Percentiles rank a stretch among this genome's conserved stretches.
Conservation (phyloP, 2,888 invertebrate species). For the Odontothrips loti region DNA sequence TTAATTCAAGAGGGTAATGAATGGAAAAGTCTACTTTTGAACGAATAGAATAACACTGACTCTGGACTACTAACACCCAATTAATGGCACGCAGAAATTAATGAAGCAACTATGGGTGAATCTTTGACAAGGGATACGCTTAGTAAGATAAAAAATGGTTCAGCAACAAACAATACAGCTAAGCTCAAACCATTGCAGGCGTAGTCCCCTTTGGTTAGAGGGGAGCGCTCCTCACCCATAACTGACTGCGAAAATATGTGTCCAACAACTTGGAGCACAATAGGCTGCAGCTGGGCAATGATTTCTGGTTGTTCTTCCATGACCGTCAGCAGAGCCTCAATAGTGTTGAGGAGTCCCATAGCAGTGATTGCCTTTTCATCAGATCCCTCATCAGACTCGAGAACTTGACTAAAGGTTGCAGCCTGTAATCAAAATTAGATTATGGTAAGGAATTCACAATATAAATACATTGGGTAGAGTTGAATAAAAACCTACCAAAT, state of each 20-base stretch:
- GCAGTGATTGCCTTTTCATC: slow-evolving; percentile 97
- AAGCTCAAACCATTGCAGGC: slow-evolving; percentile 16
- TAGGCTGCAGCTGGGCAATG: slow-evolving; percentile 83
- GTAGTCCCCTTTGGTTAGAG: slow-evolving; percentile 16
- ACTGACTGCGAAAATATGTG: slow-evolving; percentile 78
- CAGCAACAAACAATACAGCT: neutral
- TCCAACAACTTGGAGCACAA: slow-evolving; percentile 79
- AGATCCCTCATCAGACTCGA: slow-evolving; percentile 79
- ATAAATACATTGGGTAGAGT: neutral
- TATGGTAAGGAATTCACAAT: neutral
- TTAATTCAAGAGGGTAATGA: neutral
- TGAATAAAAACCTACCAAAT: slow-evolving; percentile 54
- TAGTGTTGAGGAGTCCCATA: slow-evolving; percentile 92
- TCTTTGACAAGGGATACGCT: too few relatives aligned
- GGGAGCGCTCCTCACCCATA: slow-evolving; percentile 58
- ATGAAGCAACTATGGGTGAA: too few relatives aligned
- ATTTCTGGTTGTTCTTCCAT: slow-evolving; percentile 86
- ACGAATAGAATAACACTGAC: neutral
- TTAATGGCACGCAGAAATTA: too few relatives aligned
- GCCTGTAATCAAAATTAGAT: slow-evolving; percentile 49
- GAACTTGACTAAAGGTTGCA: slow-evolving; percentile 66
- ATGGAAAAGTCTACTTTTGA: neutral
- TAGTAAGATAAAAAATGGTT: neutral
- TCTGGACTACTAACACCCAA: neutral
- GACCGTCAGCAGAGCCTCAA: slow-evolving; percentile 89